phyloP scores from a whole-genome alignment of 2,113 vertebrate species.

The Jacana jacana region DNA sequence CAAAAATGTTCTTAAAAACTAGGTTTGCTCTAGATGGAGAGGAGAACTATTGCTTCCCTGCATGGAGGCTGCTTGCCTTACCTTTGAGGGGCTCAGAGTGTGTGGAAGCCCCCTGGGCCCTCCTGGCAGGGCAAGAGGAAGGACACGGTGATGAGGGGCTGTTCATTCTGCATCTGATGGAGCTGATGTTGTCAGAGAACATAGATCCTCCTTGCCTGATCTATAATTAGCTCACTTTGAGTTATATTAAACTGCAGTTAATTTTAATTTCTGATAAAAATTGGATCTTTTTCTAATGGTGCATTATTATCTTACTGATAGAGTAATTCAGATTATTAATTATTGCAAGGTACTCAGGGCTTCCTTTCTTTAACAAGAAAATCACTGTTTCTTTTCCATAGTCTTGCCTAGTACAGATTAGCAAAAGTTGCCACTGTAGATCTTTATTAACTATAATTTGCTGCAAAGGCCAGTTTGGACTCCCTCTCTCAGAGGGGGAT shows the following conservation, averaged over 20 bases:
- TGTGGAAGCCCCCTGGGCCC: background rate
- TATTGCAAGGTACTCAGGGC: background rate
- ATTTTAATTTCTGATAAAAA: conserved; percentile 50
- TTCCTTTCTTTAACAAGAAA: background rate
- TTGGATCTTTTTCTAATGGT: background rate
- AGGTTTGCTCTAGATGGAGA: background rate
- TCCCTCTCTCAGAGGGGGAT: background rate
- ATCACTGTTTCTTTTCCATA: background rate
- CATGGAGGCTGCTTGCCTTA: background rate
- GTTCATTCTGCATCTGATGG: background rate
- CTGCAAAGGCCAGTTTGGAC: background rate
- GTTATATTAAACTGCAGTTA: background rate
- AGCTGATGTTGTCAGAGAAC: background rate
- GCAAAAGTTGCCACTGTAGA: background rate
- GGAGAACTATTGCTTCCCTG: background rate
- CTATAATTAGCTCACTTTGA: background rate
- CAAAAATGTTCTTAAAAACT: background rate
- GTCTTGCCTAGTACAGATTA: background rate
- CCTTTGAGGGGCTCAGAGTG: rapidly evolving
- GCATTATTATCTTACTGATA: background rate
- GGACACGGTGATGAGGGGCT: background rate
- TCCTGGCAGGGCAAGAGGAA: background rate
- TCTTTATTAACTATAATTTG: background rate
- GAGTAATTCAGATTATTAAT: background rate
- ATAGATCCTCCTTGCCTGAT: background rate